Base-by-base conservation (phyloP, 1,140 invertebrate genomes). In the Pogonomyrmex californicus region DNA sequence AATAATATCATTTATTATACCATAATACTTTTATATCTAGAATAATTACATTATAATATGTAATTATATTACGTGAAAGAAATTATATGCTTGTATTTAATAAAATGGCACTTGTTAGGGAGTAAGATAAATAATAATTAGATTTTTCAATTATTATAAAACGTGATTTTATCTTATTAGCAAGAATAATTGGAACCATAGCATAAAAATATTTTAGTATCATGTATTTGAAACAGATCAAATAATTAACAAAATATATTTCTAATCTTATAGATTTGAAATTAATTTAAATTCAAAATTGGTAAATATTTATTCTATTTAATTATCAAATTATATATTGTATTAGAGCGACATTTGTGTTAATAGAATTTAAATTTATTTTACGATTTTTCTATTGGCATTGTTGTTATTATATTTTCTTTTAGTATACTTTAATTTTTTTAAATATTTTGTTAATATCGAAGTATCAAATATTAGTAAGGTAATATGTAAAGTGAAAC, bases 291-390 rank as follows among this genome's bases (percentile, higher is more conserved):
- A 14, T 17, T 33, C 10, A 30, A 0, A 60, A 33, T 63, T 63
- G 0, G 1, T 33, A 60, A 60, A 9, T 2, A 60, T 60, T 60
- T 58, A 5, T 56, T 6, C n/a, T 58, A 58, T 0, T 30, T 60
- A 2, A 33, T 33, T 36, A 63, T 14, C 4, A 9, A 62, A 62
- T 62, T 14, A 62, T 33, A 9, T 33, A 12, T 33, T 60, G 9
- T 12, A 60, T 14, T 60, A 12, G 23, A 5, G 23, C n/a, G 9
- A 58, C 23, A 33, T 62, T 62, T 4, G 10, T 41, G 33, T 71
- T 58, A 4, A 76, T 56, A 58, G 54, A 65, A 79, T 63, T 54
- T 62, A 58, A 38, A 68, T 44, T 1, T 7, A 58, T 30, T 10
- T 60, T 60, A 10, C 23, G 7, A 6, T 60, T 30, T 23, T 30